Evolutionary conservation across 2,797 vertebrate genomes (phyloP), one percentile per base, ranked within the genome.

Genomic region (Microctenopoma lineatum): DNA sequence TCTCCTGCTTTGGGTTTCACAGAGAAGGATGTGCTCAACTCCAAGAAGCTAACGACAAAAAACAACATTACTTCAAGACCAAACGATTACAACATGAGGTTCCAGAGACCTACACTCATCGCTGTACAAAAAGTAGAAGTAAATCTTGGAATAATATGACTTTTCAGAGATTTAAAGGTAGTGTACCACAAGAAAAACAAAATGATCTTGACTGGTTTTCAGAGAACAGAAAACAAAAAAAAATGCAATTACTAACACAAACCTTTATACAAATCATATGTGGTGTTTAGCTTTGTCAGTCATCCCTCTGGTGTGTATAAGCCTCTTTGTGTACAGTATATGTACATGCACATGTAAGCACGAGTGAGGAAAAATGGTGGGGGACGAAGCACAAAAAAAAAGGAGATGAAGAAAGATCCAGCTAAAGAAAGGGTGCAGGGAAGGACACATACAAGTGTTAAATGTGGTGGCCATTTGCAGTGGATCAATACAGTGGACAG

Each of bases 1-100:
- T 99, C 97, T 44, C 96, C 96, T 21, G 93, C 86, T 92, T 98
- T 99, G 83, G 97, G 94, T 92, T 96, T 98, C 83, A 98, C 95
- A n/a, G 93, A 97, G 93, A 97, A 99, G 91, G 96, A 98, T 26
- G 91, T 85, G 59, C 94, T 93, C 70, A 97, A 93, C 92, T 98
- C 97, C 93, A 96, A 90, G 92, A 99, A 99, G 68, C 98, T 99
- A 93, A 84, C 82, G 92, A 94, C 47, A 62, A 58, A 84, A 70
- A 87, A 84, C 87, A 87, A 87, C 83, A 86, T 78, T 50, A 75
- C 64, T 79, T 63, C 56, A 85, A 81, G 63, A 77, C 69, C 70
- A 78, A 89, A 83, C 78, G 84, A 71, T 89, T 86, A 85, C 82
- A 85, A 79, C 85, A 88, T 21, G 26, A 79, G 77, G 87, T 83